phyloP scores from a whole-genome alignment of 2,113 vertebrate genomes.

The Camelus dromedarius region DNA sequence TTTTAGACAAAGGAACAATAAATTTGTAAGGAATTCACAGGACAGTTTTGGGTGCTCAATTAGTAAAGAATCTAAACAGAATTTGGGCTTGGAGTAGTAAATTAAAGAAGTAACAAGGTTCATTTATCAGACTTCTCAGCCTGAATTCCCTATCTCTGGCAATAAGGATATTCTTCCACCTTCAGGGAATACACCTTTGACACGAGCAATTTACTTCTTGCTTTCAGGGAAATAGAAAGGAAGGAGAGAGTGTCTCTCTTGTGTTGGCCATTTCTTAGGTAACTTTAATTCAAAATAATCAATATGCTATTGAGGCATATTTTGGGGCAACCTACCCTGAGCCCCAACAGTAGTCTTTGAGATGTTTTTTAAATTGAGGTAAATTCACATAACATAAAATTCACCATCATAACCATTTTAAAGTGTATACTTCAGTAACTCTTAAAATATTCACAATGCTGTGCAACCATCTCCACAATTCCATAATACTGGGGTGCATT shows the following conservation, averaged over 20 bases:
- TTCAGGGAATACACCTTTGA: neutral
- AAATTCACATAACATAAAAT: neutral
- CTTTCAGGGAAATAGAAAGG: neutral
- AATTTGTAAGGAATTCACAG: neutral
- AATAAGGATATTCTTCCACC: neutral
- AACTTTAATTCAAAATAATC: neutral
- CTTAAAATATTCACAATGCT: neutral
- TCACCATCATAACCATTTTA: neutral
- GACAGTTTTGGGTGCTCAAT: neutral
- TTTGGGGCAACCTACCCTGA: neutral
- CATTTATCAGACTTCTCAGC: neutral
- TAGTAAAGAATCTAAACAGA: neutral
- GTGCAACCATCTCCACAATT: neutral
- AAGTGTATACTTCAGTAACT: neutral
- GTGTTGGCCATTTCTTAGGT: neutral
- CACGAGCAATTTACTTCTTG: neutral
- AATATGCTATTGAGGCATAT: neutral
- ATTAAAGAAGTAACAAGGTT: neutral
- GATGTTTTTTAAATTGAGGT: neutral
- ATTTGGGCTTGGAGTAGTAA: neutral
- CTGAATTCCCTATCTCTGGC: neutral
- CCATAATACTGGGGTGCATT: neutral
- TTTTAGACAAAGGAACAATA: neutral
- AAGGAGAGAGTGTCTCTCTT: neutral
- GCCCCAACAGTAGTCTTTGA: too few relatives aligned